Evolutionary conservation across 1,140 invertebrate genomes (phyloP).

Genomic region (Sycophaga agraensis): DNA sequence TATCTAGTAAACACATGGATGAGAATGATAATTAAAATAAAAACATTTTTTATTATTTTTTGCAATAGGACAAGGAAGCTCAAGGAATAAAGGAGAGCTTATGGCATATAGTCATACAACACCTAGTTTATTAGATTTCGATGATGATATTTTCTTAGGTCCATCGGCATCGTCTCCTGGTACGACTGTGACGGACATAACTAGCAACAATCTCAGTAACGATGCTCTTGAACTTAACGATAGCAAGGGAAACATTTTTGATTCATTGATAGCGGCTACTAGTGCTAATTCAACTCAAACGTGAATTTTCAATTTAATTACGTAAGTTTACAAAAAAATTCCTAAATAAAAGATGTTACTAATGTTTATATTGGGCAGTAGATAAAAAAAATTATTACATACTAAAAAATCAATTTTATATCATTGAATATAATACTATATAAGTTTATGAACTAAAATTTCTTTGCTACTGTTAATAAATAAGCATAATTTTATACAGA

Average conservation of each 20-base stretch:
- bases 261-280: conserved; percentile 35
- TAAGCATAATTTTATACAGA: background rate
- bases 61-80: conserved; percentile 33
- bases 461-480: background rate
- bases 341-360: too few species aligned
- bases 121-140: conserved; percentile 44
- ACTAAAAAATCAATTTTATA: too few species aligned
- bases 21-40: too few species aligned
- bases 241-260: conserved; percentile 43
- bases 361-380: too few species aligned
- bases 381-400: too few species aligned
- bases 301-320: conserved; percentile 4
- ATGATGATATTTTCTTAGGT: conserved; percentile 48
- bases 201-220: conserved; percentile 26
- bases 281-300: conserved; percentile 18
- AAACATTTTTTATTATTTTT: conserved; percentile 1
- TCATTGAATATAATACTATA: too few species aligned
- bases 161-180: conserved; percentile 25
- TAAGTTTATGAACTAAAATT: too few species aligned
- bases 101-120: conserved; percentile 49
- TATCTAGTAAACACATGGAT: too few species aligned
- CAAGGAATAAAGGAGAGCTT: conserved; percentile 44
- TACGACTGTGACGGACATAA: conserved; percentile 18
- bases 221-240: conserved; percentile 42
- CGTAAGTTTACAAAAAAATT: conserved; percentile 6